Evolutionary conservation across 2,797 vertebrate species (phyloP).

Genomic region (Bradypodion pumilum): DNA sequence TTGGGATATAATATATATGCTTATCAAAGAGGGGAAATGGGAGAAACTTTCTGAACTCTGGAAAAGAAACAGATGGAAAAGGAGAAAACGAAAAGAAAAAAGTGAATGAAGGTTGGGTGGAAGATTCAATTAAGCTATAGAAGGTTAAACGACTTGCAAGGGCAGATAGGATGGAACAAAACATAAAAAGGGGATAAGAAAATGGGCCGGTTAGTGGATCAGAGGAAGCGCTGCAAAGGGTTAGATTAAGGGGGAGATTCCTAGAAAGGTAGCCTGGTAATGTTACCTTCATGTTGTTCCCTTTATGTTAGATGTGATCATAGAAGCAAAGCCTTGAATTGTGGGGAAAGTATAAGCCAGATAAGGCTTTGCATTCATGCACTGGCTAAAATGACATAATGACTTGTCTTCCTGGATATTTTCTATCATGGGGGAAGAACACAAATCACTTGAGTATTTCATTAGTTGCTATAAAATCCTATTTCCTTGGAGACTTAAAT

Average conservation of each 20-base stretch:
- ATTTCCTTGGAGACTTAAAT: not conserved
- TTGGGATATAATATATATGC: constrained; percentile 32
- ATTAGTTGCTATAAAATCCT: not conserved
- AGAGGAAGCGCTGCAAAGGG: constrained; percentile 48
- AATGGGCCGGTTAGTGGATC: constrained; percentile 33
- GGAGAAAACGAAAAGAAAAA: not conserved
- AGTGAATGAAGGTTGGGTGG: constrained; percentile 18
- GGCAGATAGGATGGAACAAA: constrained; percentile 17
- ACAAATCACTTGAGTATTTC: not conserved
- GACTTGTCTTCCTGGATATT: constrained; percentile 42
- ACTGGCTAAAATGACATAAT: constrained; percentile 16
- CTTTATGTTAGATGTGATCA: constrained; percentile 49
- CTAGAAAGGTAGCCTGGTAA: constrained; percentile 32
- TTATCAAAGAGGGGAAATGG: constrained; percentile 22
- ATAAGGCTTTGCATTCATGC: constrained; percentile 22
- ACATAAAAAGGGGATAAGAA: not conserved
- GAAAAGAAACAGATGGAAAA: not conserved
- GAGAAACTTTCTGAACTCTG: constrained; percentile 24
- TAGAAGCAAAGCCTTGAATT: constrained; percentile 46
- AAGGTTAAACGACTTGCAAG: constrained; percentile 34
- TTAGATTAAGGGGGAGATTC: constrained; percentile 50
- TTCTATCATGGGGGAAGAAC: constrained; percentile 24
- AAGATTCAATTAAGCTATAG: constrained; percentile 16
- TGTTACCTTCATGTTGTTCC: constrained; percentile 26
- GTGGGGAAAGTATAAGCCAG: constrained; percentile 39